phyloP scores from a whole-genome alignment of 2,888 invertebrate genomes.

The Ephialtes manifestator region DNA sequence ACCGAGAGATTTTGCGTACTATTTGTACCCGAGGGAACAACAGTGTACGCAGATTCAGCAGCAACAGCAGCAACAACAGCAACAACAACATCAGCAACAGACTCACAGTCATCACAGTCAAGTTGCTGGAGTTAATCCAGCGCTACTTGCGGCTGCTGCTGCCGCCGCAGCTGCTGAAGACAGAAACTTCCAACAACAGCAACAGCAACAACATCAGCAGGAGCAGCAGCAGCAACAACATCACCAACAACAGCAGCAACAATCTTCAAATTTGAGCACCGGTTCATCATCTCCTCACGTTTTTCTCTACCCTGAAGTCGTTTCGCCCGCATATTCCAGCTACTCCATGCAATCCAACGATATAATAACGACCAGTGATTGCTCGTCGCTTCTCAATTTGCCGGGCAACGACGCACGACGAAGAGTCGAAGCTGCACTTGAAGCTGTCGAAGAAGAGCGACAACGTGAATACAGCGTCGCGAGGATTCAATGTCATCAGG shows the following conservation, averaged over 20 bases:
- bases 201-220: constrained; percentile 39
- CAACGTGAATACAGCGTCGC: constrained; percentile 73
- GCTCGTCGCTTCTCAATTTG: constrained; percentile 80
- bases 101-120: constrained; percentile 27
- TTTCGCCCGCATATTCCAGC: constrained; percentile 75
- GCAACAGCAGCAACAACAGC: constrained; percentile 40
- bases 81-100: constrained; percentile 62
- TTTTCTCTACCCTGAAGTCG: constrained; percentile 76
- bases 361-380: constrained; percentile 61
- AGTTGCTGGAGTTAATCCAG: constrained; percentile 77
- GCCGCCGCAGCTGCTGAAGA: constrained; percentile 85
- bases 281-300: constrained; percentile 72
- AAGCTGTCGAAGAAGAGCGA: constrained; percentile 86
- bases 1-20: constrained; percentile 83
- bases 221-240: constrained; percentile 62
- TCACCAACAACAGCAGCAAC: constrained; percentile 71
- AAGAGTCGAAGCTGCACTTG: constrained; percentile 89
- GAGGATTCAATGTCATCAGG: constrained; percentile 20
- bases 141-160: constrained; percentile 83
- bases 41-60: constrained; percentile 71
- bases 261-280: constrained; percentile 34
- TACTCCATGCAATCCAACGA: constrained; percentile 69
- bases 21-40: constrained; percentile 82
- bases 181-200: constrained; percentile 70
- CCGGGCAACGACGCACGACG: constrained; percentile 88